Evolutionary conservation across 2,113 vertebrate species (phyloP).

Genomic region (cat (Felis catus)): DNA sequence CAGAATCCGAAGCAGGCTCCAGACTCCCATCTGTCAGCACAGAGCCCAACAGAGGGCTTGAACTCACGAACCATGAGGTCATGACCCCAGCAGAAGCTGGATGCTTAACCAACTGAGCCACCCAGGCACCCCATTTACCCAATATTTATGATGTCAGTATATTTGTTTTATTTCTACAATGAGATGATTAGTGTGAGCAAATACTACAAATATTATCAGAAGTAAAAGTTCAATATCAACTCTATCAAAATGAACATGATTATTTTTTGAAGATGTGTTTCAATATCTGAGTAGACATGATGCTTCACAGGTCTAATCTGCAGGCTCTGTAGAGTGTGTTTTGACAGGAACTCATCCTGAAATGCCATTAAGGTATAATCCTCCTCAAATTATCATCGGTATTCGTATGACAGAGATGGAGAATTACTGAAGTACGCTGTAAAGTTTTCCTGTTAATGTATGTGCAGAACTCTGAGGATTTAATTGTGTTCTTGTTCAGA

Average conservation of each 20-base stretch:
- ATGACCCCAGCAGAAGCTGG: too few relatives aligned
- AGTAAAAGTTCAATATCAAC: not conserved
- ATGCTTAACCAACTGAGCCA: too few relatives aligned
- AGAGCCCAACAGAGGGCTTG: too few relatives aligned
- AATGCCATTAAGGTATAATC: not conserved
- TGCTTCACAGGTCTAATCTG: not conserved
- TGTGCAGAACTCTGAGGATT: not conserved
- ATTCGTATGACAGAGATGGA: not conserved
- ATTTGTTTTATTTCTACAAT: conserved; percentile 38
- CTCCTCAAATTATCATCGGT: not conserved
- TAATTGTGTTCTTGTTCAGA: not conserved
- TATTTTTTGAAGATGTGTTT: conserved; percentile 24
- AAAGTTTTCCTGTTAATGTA: not conserved
- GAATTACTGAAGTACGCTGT: not conserved
- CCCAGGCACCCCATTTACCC: not conserved
- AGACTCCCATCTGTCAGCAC: too few relatives aligned
- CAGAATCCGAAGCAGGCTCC: too few relatives aligned
- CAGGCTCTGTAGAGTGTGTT: not conserved
- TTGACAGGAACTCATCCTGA: conserved; percentile 5
- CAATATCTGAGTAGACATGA: not conserved
- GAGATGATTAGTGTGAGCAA: not conserved
- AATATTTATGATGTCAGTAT: not conserved
- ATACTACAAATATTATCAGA: not conserved
- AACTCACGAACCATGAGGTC: too few relatives aligned
- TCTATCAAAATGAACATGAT: not conserved